Base-by-base conservation (phyloP, 2,113 vertebrate genomes). In the Panthera leo region DNA sequence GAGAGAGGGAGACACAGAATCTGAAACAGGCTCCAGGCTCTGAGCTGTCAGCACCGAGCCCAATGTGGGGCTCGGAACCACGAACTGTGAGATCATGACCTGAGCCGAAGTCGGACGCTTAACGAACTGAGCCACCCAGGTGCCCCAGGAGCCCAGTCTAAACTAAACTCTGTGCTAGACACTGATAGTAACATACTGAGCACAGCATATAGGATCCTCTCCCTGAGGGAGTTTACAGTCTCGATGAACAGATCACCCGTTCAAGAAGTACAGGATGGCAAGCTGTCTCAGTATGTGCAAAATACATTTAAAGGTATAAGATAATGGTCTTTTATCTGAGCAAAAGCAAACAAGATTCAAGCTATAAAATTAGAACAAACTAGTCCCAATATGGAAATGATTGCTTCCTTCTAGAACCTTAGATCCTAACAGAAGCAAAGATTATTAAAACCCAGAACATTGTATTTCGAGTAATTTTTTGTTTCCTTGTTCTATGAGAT, bases 381-480 rank as follows among this genome's bases (percentile, higher is more conserved):
- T 58, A 23, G 13, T 76, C 5, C 36, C 45, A 34, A 14, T 84
- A 48, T 45, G 53, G 23, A 85, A 93, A 86, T 86, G 11, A 70
- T 45, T 45, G 2, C n/a, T 91, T 96, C 5, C 51, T 84, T 73
- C 25, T 61, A 53, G 12, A 95, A 29, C 3, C 39, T 19, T 58
- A 80, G 18, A 93, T 73, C 31, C n/a, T 88, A 85, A 94, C 89
- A 94, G 51, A 80, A 92, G 27, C 21, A 84, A 85, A 73, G 25
- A 63, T 85, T 63, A 13, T 89, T 95, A 88, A 95, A 94, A 53
- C 19, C 27, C 21, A 93, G 51, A 85, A 61, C 78, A 68, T 14
- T 19, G 0, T 89, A 48, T 78, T 70, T 95, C 29, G 29, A 48
- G n/a, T 79, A 75, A 51, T 4, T 48, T 29, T 53, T 25, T 12